A percentile compares a stretch with the other conserved stretches of the same genome.
Evolutionary conservation across 2,888 invertebrate genomes (phyloP).

Genomic region (Atrina japonica): DNA sequence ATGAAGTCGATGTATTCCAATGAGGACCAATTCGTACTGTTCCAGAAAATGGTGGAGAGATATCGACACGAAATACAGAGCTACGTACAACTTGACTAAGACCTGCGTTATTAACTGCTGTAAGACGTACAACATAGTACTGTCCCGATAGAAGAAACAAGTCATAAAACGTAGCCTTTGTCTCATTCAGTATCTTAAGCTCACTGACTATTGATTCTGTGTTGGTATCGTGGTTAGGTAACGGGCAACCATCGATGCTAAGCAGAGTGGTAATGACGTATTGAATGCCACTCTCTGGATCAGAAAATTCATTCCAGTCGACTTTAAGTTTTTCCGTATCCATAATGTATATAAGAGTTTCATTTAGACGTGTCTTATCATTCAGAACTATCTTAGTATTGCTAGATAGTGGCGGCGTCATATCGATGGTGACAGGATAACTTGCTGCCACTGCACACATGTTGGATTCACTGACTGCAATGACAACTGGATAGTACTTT

Average conservation of each 20-base stretch:
- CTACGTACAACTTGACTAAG: constrained; percentile 30
- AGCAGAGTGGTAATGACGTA: constrained; percentile 22
- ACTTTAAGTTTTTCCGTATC: constrained; percentile 29
- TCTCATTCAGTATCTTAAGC: constrained; percentile 22
- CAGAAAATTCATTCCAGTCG: constrained; percentile 37
- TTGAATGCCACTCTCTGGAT: constrained; percentile 41
- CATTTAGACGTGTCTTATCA: background rate
- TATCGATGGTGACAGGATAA: constrained; percentile 50
- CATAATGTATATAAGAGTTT: constrained; percentile 11
- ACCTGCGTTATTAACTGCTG: constrained; percentile 50
- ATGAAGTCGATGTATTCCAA: constrained; percentile 42
- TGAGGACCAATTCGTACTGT: constrained; percentile 48
- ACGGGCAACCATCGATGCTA: constrained; percentile 25
- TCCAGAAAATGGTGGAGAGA: constrained; percentile 47
- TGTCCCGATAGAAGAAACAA: constrained; percentile 37
- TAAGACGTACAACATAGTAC: constrained; percentile 48
- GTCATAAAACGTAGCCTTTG: constrained; percentile 52
- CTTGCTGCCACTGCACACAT: constrained; percentile 50
- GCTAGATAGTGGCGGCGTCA: constrained; percentile 50
- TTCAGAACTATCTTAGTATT: constrained; percentile 15
- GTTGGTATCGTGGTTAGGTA: background rate
- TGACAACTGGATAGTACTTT: constrained; percentile 51
- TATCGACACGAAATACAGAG: constrained; percentile 48
- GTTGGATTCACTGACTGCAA: constrained; percentile 55
- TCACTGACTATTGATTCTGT: background rate